These are phyloP conservation scores for Chrysolina haemoptera DNA, from an alignment of 2,888 invertebrate species.

Conservation along the genomic window DNA sequence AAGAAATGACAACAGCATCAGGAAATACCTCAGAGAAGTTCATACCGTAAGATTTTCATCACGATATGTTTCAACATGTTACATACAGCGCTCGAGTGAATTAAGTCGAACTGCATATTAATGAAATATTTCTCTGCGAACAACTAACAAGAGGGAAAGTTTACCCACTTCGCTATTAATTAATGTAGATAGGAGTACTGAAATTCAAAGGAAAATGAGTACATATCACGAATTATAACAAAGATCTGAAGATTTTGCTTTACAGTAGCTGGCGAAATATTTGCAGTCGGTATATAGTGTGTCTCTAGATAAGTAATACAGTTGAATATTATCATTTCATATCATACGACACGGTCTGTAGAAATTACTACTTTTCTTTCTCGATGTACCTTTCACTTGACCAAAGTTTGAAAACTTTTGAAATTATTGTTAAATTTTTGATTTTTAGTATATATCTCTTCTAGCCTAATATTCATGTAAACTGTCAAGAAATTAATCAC, in stretches of 20 bases:
- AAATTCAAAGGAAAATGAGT: conserved; percentile 7
- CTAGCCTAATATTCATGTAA: too few relatives aligned
- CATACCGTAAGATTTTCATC: neutral
- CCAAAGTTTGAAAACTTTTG: too few relatives aligned
- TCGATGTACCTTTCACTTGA: too few relatives aligned
- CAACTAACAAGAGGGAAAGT: neutral
- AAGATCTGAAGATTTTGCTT: neutral
- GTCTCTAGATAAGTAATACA: too few relatives aligned
- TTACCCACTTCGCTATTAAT: neutral
- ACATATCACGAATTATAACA: neutral
- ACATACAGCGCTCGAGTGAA: neutral
- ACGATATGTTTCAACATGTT: neutral
- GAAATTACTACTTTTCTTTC: too few relatives aligned
- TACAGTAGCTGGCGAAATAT: neutral
- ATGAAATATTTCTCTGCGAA: conserved; percentile 13
- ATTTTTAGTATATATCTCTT: too few relatives aligned
- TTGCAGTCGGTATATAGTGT: too few relatives aligned
- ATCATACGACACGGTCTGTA: too few relatives aligned
- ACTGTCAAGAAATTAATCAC: too few relatives aligned
- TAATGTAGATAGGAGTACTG: neutral
- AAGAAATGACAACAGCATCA: too few relatives aligned
- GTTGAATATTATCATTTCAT: too few relatives aligned
- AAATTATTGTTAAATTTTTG: too few relatives aligned
- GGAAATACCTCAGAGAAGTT: neutral
- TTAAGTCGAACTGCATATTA: neutral